Conservation (phyloP, 1,140 invertebrate genomes). For the Hydropsyche tenuis region DNA sequence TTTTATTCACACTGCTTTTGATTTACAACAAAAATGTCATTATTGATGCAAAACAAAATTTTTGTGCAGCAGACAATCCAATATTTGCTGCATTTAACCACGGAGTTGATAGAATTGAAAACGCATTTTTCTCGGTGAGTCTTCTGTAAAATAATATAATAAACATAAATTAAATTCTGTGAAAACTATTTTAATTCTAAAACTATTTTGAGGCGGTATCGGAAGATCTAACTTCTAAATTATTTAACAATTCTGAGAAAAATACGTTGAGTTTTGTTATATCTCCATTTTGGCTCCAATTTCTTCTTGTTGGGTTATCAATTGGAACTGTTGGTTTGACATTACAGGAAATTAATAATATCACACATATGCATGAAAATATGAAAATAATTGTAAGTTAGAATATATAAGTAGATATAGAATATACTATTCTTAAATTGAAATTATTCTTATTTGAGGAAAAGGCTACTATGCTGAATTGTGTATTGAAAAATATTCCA, state of each 20-base stretch:
- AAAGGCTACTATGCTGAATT: conserved; percentile 30
- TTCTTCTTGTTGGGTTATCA: conserved; percentile 37
- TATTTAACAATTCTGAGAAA: not conserved
- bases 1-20: no score
- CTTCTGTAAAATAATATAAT: no score
- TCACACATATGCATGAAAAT: conserved; percentile 25
- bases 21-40: no score
- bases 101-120: not conserved
- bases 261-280: conserved; percentile 38
- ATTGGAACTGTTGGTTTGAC: conserved; percentile 36
- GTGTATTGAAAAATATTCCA: conserved; percentile 20
- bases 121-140: not conserved
- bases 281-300: conserved; percentile 43
- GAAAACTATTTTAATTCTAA: no score
- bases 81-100: not conserved
- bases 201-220: conserved; percentile 7
- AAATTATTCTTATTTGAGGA: conserved; percentile 30
- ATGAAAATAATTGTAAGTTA: conserved; percentile 16
- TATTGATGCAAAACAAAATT: not conserved
- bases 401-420: not conserved
- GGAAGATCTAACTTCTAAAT: not conserved
- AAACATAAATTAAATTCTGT: no score
- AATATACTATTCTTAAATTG: not conserved
- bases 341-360: conserved; percentile 39
- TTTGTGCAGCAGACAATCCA: not conserved